phyloP scores from a whole-genome alignment of 2,888 invertebrate genomes.

The Parnassius glacialis region DNA sequence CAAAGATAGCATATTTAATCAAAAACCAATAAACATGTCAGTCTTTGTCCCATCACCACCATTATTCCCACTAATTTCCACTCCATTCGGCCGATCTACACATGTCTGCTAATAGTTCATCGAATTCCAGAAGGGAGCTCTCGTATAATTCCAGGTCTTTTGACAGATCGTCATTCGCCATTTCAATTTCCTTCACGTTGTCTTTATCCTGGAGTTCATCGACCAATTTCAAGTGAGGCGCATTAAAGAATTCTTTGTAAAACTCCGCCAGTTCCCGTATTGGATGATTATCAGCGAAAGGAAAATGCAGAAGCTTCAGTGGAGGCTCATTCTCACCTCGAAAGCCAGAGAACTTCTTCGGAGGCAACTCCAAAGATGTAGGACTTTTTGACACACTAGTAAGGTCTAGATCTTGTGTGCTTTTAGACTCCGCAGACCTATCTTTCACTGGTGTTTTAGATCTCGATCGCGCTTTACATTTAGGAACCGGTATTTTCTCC shows the following conservation, averaged over 20 bases:
- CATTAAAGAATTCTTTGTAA: conserved; percentile 90
- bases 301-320: conserved; percentile 86
- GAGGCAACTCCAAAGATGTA: conserved; percentile 65
- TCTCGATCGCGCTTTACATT: conserved; percentile 67
- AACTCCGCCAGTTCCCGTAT: conserved; percentile 89
- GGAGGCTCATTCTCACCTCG: conserved; percentile 82
- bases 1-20: conserved; percentile 29
- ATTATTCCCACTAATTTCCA: conserved; percentile 53
- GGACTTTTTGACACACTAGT: conserved; percentile 59
- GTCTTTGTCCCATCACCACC: conserved; percentile 41
- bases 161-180: conserved; percentile 80
- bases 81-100: conserved; percentile 84
- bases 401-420: conserved; percentile 62
- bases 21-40: conserved; percentile 34
- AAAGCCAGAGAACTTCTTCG: conserved; percentile 68
- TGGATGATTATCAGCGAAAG: conserved; percentile 87
- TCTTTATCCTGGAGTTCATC: conserved; percentile 41
- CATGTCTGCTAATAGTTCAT: conserved; percentile 87
- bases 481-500: conserved; percentile 59
- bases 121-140: conserved; percentile 86
- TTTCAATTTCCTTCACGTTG: conserved; percentile 46
- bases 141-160: conserved; percentile 88
- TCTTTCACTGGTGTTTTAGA: conserved; percentile 37
- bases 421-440: conserved; percentile 48
- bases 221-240: conserved; percentile 71